Evolutionary conservation across 2,888 invertebrate species (phyloP), one percentile per base, ranked within the genome.

Genomic region (Craniophora ligustri): DNA sequence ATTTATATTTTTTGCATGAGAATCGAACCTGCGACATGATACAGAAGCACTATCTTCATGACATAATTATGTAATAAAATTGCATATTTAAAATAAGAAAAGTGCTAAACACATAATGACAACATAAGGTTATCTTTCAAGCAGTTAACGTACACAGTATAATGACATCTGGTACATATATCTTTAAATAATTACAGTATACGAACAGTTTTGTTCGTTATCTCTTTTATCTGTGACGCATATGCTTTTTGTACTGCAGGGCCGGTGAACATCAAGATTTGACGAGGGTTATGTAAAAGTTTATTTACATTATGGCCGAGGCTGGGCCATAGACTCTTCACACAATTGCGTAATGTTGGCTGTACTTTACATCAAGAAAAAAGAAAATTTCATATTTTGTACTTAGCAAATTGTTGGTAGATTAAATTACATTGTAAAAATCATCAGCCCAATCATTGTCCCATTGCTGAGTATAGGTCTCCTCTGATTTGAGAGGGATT

Each of bases 181-280:
- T 49, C 56, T 57, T 16, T 4, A 16, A 15, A 4, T 50, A 62
- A 49, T 63, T 34, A 57, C 45, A 46, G 45, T 46, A 38, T 63
- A 18, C 26, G 8, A 45, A 57, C 38, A 23, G 11, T 39, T 26
- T 32, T 15, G 8, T 38, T 23, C 7, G n/a, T 48, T 32, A 45
- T 44, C 35, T 48, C 62, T 60, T 40, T 38, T 5, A 40, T 51
- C 54, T 54, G 45, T 34, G 32, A 19, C 15, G 14, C 5, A 11
- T 1, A 7, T 11, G 6, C n/a, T 19, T n/a, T 11, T 3, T 10
- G 15, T 30, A 10, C 15, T 15, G 5, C 18, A 23, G 14, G 14
- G 14, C 11, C 36, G 14, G 19, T 11, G 3, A 10, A 14, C 19
- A 16, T 13, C 11, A 13, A 21, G 8, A 36, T 18, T 13, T n/a